These are phyloP conservation scores for Notodonta dromedarius DNA, from an alignment of 2,888 invertebrate genomes.

Conservation along the genomic window DNA sequence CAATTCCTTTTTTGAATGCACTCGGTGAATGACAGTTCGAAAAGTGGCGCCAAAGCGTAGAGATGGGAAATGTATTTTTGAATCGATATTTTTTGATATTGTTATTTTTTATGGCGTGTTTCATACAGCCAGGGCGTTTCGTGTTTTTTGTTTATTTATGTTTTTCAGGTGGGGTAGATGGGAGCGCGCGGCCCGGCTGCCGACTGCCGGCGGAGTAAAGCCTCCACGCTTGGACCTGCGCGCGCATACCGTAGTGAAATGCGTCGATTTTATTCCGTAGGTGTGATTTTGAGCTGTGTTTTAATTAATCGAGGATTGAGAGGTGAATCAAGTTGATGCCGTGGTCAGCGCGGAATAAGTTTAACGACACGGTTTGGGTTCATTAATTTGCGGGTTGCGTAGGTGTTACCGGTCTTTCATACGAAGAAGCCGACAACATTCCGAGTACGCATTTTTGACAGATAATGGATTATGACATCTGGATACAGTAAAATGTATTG, in stretches of 20 bases:
- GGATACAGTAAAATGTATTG: too few relatives aligned
- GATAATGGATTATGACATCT: too few relatives aligned
- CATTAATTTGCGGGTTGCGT: not conserved
- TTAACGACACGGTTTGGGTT: slow-evolving; percentile 3
- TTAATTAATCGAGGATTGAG: slow-evolving; percentile 59
- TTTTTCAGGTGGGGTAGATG: slow-evolving; percentile 66
- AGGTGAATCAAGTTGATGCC: slow-evolving; percentile 36
- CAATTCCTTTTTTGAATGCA: slow-evolving; percentile 57
- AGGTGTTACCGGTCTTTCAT: not conserved
- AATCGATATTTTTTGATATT: slow-evolving; percentile 34
- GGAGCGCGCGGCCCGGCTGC: slow-evolving; percentile 80
- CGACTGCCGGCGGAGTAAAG: slow-evolving; percentile 78
- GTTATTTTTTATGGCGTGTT: slow-evolving; percentile 39
- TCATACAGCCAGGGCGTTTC: slow-evolving; percentile 71
- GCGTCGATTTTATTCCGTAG: slow-evolving; percentile 77
- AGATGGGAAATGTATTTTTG: slow-evolving; percentile 22
- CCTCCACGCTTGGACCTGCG: slow-evolving; percentile 63
- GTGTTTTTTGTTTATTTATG: slow-evolving; percentile 74
- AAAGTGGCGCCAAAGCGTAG: slow-evolving; percentile 62
- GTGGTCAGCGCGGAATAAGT: slow-evolving; percentile 28
- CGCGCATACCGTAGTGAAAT: slow-evolving; percentile 67
- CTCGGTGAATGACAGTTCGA: slow-evolving; percentile 53
- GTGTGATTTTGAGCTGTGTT: slow-evolving; percentile 66
- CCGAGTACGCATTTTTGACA: too few relatives aligned
- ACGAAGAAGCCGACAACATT: too few relatives aligned